Conservation (phyloP, 2,113 vertebrate genomes). For the Bungarus multicinctus region DNA sequence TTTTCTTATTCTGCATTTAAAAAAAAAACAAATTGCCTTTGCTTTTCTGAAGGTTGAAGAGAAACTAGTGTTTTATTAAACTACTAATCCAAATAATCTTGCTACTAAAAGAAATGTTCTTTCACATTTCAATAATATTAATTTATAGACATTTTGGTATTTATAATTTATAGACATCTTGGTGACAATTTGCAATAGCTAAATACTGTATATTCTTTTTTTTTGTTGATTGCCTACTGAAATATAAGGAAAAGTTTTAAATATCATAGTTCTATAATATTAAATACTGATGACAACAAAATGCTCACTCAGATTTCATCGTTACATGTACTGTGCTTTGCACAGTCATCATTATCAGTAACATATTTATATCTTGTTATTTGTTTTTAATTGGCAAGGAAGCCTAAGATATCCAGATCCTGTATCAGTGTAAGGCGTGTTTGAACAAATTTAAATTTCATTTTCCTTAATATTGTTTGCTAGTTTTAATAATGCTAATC, state of each 20-base stretch:
- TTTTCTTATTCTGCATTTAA: background rate
- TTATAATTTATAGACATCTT: too few species aligned
- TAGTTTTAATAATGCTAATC: constrained; percentile 69
- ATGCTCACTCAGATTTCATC: background rate
- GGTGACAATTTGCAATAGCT: constrained; percentile 39
- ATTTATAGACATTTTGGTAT: constrained; percentile 41
- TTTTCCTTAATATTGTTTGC: constrained; percentile 76
- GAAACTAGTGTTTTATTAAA: background rate
- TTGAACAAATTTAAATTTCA: constrained; percentile 78
- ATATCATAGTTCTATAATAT: constrained; percentile 37
- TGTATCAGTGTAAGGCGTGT: constrained; percentile 68
- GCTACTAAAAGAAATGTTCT: constrained; percentile 38
- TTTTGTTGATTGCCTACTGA: constrained; percentile 47
- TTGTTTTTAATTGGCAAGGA: constrained; percentile 51
- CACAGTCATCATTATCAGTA: constrained; percentile 42
- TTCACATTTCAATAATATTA: constrained; percentile 21
- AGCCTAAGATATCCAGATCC: constrained; percentile 45
- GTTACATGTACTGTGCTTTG: constrained; percentile 25
- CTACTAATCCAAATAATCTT: constrained; percentile 11
- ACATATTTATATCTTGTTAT: constrained; percentile 36
- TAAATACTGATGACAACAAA: constrained; percentile 27
- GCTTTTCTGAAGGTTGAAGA: background rate
- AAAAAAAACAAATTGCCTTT: background rate
- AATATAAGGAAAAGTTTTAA: constrained; percentile 37
- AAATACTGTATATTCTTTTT: constrained; percentile 43